Base-by-base conservation (phyloP, 2,113 vertebrate species). In the Garra rufa region DNA sequence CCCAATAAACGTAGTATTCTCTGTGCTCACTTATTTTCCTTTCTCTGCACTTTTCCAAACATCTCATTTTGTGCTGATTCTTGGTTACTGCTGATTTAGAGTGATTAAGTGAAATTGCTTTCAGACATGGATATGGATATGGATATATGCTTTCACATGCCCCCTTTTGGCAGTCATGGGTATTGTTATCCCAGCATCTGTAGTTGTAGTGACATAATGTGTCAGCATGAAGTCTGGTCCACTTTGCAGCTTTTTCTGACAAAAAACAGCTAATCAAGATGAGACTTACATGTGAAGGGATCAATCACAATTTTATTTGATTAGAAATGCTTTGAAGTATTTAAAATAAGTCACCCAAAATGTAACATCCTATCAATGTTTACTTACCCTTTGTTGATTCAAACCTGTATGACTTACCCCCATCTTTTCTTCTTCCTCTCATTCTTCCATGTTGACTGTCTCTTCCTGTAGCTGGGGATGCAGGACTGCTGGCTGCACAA, bases 401-500 rank as follows among this genome's bases (percentile, higher is more conserved):
- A n/a, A 57, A 57, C 8, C 19, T 52, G 24, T 61, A 26, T 14
- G 10, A 8, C 10, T 34, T 34, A 5, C 34, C 34, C 34, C 0
- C 38, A 48, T 75, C 7, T 13, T 46, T n/a, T 7, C 46, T n/a
- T 75, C 46, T 61, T 61, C 30, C 67, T 34, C 30, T 67, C 34
- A 55, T 65, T 67, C 9, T 44, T 83, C 44, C 28, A 46, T 77
- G 19, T 21, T 83, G 13, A 82, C 70, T 78, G 80, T 87, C 26
- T 38, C 82, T 83, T 74, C 74, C 83, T 61, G 26, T 94, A 99
- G 98, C 91, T 98, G 76, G 92, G 95, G 38, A 94, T 97, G 91
- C 98, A 99, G 92, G 94, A 98, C 74, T 95, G 95, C 4, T 94
- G 96, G 89, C 89, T 98, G 84, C 97, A 99, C 95, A 99, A 99